Base-by-base conservation (phyloP, 2,797 vertebrate genomes). In the Arrhamphus sclerolepis region DNA sequence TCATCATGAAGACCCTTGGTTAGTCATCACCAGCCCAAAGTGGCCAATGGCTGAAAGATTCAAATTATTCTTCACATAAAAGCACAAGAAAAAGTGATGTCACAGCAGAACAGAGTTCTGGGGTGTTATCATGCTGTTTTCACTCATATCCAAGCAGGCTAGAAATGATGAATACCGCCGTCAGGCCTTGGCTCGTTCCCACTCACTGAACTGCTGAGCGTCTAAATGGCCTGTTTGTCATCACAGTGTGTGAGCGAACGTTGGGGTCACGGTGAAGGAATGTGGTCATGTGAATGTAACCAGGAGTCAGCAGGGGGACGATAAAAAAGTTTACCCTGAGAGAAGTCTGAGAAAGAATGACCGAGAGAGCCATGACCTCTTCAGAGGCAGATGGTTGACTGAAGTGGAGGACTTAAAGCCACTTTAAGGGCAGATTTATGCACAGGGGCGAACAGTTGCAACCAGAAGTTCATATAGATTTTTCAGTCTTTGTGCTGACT, bases 211-310 rank as follows among this genome's bases (percentile, higher is more conserved):
- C 83, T 76, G 78, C 70, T 59, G 81, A 78, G 66, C 43, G 34
- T 76, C 56, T 69, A 76, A 89, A 82, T 46, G 70, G 72, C 59
- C 77, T 62, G 86, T 87, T 86, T 88, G 82, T 87, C 89, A 88
- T 87, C 78, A 66, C 66, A 77, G 72, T 69, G 77, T 82, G 80
- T 80, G 82, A 75, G 77, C 56, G 79, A 82, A 78, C 46, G 77
- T 49, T 9, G 65, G 82, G 85, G 81, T 85, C 81, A 57, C 56
- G 41, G 57, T 7, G 14, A 60, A 82, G 74, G 87, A 91, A 89
- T 91, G 87, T 57, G 66, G 49, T 52, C 73, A 51, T 76, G 75
- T 63, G 68, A 83, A 76, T 53, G 56, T 52, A 72, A 62, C 64
- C 49, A 62, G 72, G 63, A 72, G 78, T 78, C 79, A 76, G 70